phyloP scores from a whole-genome alignment of 2,113 vertebrate genomes.

The Oostethus manadensis region DNA sequence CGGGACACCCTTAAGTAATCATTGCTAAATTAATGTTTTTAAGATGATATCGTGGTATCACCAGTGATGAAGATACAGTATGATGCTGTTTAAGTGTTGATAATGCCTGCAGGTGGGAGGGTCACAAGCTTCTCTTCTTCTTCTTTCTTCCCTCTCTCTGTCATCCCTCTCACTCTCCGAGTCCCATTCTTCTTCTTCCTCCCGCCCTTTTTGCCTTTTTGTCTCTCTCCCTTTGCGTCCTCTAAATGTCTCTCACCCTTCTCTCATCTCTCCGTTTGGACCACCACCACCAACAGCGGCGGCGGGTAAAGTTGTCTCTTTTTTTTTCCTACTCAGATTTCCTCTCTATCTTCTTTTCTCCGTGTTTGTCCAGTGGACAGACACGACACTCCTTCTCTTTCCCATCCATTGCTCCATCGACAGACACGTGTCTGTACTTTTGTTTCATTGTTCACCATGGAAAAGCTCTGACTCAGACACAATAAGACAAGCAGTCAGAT shows the following conservation, averaged over 20 bases:
- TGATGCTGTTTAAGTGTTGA: background rate
- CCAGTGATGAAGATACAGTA: background rate
- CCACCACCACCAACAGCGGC: slow-evolving; percentile 59
- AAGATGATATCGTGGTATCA: too few species aligned
- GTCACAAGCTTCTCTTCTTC: slow-evolving; percentile 50
- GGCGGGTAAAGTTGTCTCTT: slow-evolving; percentile 71
- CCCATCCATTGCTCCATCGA: slow-evolving; percentile 28
- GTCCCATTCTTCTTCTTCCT: slow-evolving; percentile 47
- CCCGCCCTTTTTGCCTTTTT: slow-evolving; percentile 42
- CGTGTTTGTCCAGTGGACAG: background rate
- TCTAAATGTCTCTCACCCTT: slow-evolving; percentile 61
- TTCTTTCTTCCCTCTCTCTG: slow-evolving; percentile 50
- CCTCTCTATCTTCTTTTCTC: slow-evolving; percentile 45
- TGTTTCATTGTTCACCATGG: slow-evolving; percentile 50
- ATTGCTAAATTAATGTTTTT: too few species aligned
- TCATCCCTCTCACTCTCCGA: slow-evolving; percentile 55
- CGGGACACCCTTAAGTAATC: too few species aligned
- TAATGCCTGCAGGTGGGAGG: slow-evolving; percentile 10
- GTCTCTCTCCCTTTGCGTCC: slow-evolving; percentile 22
- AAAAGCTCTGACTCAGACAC: slow-evolving; percentile 41
- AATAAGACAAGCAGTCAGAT: slow-evolving; percentile 21
- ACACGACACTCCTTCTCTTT: background rate
- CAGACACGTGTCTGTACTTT: slow-evolving; percentile 38
- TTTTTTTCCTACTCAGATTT: slow-evolving; percentile 43
- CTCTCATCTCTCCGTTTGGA: slow-evolving; percentile 66